Evolutionary conservation across 2,888 invertebrate species (phyloP), one percentile per base, ranked within the genome.

Genomic region (Eugnorisma glareosa): DNA sequence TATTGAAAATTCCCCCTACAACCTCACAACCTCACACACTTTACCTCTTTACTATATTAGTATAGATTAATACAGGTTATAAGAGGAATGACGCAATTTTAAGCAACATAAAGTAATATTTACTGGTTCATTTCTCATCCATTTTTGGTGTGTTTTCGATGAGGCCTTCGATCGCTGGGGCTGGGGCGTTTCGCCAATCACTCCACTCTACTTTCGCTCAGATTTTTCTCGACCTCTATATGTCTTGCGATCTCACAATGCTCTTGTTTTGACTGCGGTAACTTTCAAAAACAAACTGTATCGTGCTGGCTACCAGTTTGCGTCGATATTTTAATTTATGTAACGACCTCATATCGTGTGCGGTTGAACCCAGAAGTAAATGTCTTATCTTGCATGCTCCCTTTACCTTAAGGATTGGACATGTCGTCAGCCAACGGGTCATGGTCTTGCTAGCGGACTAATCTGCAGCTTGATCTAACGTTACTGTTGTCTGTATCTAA

Each of bases 171-270:
- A 88, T 91, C 88, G 89, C 88, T 81, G 89, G 86, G 83, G 83
- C 87, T 85, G 89, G 92, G n/a, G n/a, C n/a, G 93, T 95, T 95
- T 95, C 95, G 94, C 95, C 95, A 93, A 89, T 95, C 95, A 94
- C 68, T 69, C 37, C 28, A 45, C 45, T 86, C 88, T 91, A 94
- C 95, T 95, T 95, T 95, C 95, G 94, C 94, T 94, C 93, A 91
- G 92, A 91, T 94, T 95, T 94, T 95, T 93, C 94, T 89, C 92
- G 94, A 94, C 94, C 94, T 94, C 91, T 93, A 91, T 91, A 91
- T 67, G 80, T 73, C 87, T 87, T 74, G 73, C 86, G 89, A 89
- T 91, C 88, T 86, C 87, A 89, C 89, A 92, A 92, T 92, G 89
- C 90, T 91, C 92, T 92, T 91, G 91, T 92, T 92, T 92, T 90